These are phyloP conservation scores for Sebastes ruberrimus DNA, from an alignment of 2,797 vertebrate genomes.

Conservation along the genomic window DNA sequence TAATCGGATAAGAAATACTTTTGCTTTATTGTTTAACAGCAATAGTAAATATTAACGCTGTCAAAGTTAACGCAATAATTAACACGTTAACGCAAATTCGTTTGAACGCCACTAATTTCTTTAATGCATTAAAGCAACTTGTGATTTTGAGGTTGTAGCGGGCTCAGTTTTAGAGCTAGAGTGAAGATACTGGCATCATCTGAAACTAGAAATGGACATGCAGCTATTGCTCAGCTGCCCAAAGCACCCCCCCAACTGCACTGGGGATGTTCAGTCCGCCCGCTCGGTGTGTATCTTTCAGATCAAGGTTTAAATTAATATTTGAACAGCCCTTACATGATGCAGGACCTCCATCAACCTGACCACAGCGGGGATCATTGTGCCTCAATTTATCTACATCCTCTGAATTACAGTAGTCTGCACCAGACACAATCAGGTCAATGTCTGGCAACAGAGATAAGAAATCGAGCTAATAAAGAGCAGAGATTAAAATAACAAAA, in stretches of 20 bases:
- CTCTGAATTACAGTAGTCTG: not conserved
- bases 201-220: not conserved
- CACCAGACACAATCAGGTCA: not conserved
- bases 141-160: too few relatives aligned
- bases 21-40: too few relatives aligned
- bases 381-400: not conserved
- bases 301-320: not conserved
- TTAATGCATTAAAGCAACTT: too few relatives aligned
- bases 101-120: too few relatives aligned
- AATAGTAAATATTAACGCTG: too few relatives aligned
- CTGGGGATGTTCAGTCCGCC: not conserved
- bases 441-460: not conserved
- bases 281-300: not conserved
- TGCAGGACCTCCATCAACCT: not conserved
- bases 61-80: too few relatives aligned
- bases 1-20: too few relatives aligned
- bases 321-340: not conserved
- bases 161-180: too few relatives aligned
- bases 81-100: too few relatives aligned
- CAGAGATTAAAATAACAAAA: not conserved
- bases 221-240: not conserved
- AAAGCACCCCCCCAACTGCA: not conserved
- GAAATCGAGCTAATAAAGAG: not conserved
- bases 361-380: not conserved
- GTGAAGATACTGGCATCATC: too few relatives aligned